Percentiles rank a stretch among this genome's conserved stretches.
These are phyloP conservation scores for Acarapis woodi DNA, from an alignment of 1,140 invertebrate genomes.

Conservation along the genomic window DNA sequence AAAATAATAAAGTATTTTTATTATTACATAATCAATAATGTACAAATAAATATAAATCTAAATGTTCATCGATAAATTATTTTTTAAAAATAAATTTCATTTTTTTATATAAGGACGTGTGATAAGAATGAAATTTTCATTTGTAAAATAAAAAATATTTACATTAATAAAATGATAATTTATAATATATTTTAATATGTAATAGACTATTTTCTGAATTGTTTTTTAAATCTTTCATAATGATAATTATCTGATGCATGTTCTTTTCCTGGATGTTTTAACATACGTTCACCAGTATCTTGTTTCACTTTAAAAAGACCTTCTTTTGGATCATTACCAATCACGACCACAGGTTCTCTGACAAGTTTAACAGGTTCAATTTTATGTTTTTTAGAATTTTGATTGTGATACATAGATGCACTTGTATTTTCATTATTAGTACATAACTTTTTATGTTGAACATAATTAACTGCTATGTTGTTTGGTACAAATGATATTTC, in stretches of 20 bases:
- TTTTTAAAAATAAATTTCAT: too few relatives aligned
- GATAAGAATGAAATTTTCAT: too few relatives aligned
- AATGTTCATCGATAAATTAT: too few relatives aligned
- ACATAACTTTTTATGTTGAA: conserved; percentile 57
- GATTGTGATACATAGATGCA: neutral
- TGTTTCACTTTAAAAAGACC: neutral
- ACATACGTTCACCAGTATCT: neutral
- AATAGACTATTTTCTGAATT: conserved; percentile 75
- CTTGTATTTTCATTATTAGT: neutral
- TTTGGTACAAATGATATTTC: conserved; percentile 88
- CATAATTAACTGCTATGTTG: conserved; percentile 93
- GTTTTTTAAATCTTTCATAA: conserved; percentile 85
- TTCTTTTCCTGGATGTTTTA: conserved; percentile 29
- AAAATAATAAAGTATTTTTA: too few relatives aligned
- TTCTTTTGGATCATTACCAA: conserved; percentile 10
- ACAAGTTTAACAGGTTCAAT: neutral
- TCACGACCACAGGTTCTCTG: conserved; percentile 10
- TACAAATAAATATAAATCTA: too few relatives aligned
- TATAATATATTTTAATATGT: too few relatives aligned
- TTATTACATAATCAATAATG: too few relatives aligned
- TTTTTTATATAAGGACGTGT: too few relatives aligned
- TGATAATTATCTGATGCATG: conserved; percentile 88
- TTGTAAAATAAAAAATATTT: too few relatives aligned
- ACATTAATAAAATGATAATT: too few relatives aligned
- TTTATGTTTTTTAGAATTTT: conserved; percentile 1